Base-by-base conservation (phyloP, 2,797 vertebrate species). In the Xenopus petersii region DNA sequence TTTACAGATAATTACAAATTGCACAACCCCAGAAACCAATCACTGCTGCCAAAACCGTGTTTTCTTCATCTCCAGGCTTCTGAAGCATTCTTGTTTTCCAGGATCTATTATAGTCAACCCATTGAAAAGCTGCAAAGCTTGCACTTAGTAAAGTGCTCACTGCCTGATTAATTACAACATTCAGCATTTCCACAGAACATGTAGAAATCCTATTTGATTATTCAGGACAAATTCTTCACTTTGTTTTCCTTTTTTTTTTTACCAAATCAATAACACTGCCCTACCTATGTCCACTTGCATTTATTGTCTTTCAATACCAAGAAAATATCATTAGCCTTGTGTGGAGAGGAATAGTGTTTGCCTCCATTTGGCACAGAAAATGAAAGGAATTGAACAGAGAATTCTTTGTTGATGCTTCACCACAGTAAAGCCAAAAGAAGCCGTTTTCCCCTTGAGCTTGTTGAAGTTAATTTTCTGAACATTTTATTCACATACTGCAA, bases 361-460 rank as follows among this genome's bases (percentile, higher is more conserved):
- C 89, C 93, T 92, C 92, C 89, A 91, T 33, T 11, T 86, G 79
- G 81, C 81, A 72, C 86, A 79, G 77, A 62, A 70, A 24, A 60
- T 10, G 6, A 60, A 13, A 17, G 17, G 9, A 71, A 58, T 56
- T 74, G 84, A 89, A 95, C 92, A 94, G 89, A 89, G 84, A 71
- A 84, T 77, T 85, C 91, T 95, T 96, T 93, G 93, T 91, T 73
- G 81, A 87, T 86, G 85, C 81, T 73, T 88, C 82, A 81, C 86
- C 12, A 73, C 86, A 86, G 79, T 84, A 65, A 81, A 81, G 64
- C 51, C 79, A 80, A 84, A 80, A 83, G 64, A 74, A 80, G 69
- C 78, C 80, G 73, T 80, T 79, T 67, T 73, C 81, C 81, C 78
- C 67, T 75, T 82, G 82, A 75, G 77, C 49, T 84, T 76, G 49